Percentiles rank a stretch among this genome's conserved stretches.
These are phyloP conservation scores for Argentina silus DNA, from an alignment of 2,797 vertebrate genomes.

Conservation along the genomic window DNA sequence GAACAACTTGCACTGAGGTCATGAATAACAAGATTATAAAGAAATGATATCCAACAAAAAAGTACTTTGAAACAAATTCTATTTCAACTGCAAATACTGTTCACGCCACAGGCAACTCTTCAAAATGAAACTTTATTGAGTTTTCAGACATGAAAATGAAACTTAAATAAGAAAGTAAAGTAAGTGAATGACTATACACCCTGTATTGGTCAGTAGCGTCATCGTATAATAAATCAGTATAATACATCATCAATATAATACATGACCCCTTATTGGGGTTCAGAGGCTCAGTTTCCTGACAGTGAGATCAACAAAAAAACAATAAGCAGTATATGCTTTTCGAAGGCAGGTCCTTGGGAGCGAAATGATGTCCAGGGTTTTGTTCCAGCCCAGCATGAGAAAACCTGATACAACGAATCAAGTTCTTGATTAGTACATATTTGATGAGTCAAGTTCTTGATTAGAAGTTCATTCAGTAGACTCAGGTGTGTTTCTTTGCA, in stretches of 20 bases:
- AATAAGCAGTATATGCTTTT: background rate
- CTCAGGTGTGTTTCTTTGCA: too few species aligned
- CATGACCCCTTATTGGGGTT: background rate
- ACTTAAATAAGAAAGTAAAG: constrained; percentile 39
- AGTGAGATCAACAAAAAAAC: constrained; percentile 15
- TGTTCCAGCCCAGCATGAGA: background rate
- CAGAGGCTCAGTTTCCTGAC: background rate
- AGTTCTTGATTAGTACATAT: too few species aligned
- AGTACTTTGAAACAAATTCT: background rate
- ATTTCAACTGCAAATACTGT: background rate
- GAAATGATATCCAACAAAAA: background rate
- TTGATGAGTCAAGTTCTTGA: too few species aligned
- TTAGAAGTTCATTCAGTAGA: too few species aligned
- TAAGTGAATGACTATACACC: background rate
- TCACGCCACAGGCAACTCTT: constrained; percentile 15
- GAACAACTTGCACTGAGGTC: background rate
- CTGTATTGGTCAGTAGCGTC: constrained; percentile 5
- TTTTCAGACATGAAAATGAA: constrained; percentile 32
- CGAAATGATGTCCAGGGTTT: background rate
- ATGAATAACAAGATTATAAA: background rate
- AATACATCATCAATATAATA: constrained; percentile 3
- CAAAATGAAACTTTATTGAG: constrained; percentile 9
- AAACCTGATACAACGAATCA: background rate
- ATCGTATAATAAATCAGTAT: constrained; percentile 10
- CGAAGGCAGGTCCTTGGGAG: constrained; percentile 7